phyloP scores from a whole-genome alignment of 53 echinoderm and acorn worm species.

The Echinarachnius parma region DNA sequence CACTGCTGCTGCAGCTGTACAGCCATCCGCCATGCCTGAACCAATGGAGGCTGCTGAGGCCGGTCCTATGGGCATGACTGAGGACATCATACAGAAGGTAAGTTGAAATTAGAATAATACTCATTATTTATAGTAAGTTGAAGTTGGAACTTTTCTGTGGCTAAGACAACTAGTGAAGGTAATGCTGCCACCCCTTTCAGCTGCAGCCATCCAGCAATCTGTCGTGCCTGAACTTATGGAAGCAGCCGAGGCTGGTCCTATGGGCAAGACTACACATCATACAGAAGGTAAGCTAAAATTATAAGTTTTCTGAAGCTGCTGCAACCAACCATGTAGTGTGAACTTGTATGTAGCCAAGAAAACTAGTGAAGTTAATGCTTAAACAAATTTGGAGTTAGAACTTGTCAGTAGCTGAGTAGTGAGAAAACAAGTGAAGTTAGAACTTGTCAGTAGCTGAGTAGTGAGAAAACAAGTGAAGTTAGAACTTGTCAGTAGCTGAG shows the following conservation, averaged over 20 bases:
- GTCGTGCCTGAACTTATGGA: slow-evolving; percentile 86
- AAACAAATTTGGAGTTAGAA: no score
- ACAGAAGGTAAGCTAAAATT: slow-evolving; percentile 83
- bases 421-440: no score
- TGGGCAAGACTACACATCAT: slow-evolving; percentile 98
- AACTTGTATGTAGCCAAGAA: no score
- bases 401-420: no score
- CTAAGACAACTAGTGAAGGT: slow-evolving; percentile 83
- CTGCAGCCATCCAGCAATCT: slow-evolving; percentile 53
- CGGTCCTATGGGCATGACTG: slow-evolving; percentile 92
- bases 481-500: no score
- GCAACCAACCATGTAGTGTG: no score
- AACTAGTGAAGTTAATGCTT: slow-evolving; percentile 77
- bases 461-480: no score
- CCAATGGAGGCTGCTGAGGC: slow-evolving; percentile 97
- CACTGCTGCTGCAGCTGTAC: slow-evolving; percentile 61
- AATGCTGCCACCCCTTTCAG: slow-evolving; percentile 72
- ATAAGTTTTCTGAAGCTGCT: no score
- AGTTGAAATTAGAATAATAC: no score
- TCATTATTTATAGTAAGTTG: no score
- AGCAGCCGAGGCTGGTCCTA: slow-evolving; percentile 84
- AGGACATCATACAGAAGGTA: slow-evolving; percentile 97
- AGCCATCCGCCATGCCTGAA: slow-evolving; percentile 62
- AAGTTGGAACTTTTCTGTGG: no score
- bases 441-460: no score